Base-by-base conservation (phyloP, 2,797 vertebrate species). In the Oreochromis mossambicus region DNA sequence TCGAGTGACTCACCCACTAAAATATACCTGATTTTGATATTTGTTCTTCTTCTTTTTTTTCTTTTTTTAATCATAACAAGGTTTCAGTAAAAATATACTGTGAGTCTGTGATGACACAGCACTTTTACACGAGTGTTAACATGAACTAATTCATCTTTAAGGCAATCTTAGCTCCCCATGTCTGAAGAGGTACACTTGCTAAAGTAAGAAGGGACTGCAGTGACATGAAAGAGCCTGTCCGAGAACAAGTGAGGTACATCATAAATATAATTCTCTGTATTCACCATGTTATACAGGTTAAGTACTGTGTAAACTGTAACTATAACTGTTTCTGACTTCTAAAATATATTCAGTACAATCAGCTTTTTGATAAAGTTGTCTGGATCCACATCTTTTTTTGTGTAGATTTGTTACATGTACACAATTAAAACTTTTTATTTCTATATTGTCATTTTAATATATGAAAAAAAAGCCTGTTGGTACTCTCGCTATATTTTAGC, bases 1-100 rank as follows among this genome's bases (percentile, higher is more conserved):
- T 17, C 3, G 19, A 55, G 2, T 32, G 43, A 63, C 83, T 77
- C 50, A 51, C 50, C 78, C 48, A 56, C 34, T 51, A 70, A 50
- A 83, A 61, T 77, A 87, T 82, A 79, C 21, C 76, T 83, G 58
- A 75, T 83, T 68, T 89, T 91, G 32, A 36, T 87, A 88, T 89
- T 88, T 88, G 94, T 80, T 94, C 92, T 94, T 95, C 92, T 66
- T 87, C 87, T 70, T 95, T 95, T 93, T 90, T 70, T 26, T 95
- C 92, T 34, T 32, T 6, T 32, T 32, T 32, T 32, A 32, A 32
- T n/a, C 17, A 83, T 92, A 88, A 83, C 81, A 82, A 88, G 56
- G 81, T 94, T 88, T 87, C 50, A 92, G 92, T 95, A 91, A 94
- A 3, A 94, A 91, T 89, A 84, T 92, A 77, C 90, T 86, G 81